Evolutionary conservation across 2,113 vertebrate species (phyloP).

Genomic region (Gymnorhina tibicen): DNA sequence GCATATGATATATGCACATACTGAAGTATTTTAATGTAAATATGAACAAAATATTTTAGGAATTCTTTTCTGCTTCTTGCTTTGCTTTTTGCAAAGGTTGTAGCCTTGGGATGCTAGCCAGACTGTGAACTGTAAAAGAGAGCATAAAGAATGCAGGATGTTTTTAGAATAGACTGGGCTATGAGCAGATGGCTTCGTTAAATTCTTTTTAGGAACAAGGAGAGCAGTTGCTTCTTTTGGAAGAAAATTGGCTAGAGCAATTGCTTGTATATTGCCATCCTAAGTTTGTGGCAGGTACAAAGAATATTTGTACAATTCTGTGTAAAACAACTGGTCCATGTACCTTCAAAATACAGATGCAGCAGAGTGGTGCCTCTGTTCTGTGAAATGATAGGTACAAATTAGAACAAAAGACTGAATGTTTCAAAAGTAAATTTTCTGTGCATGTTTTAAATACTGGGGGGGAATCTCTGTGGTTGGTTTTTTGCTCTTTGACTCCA

Average conservation of each 20-base stretch:
- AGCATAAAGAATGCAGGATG: not conserved
- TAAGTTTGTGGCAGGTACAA: not conserved
- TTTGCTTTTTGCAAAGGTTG: not conserved
- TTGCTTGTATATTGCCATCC: not conserved
- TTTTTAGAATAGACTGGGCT: not conserved
- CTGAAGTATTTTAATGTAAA: not conserved
- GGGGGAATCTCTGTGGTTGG: not conserved
- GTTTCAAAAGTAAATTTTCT: not conserved
- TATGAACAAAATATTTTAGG: not conserved
- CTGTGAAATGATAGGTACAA: not conserved
- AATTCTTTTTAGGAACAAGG: not conserved
- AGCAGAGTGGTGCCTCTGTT: not conserved
- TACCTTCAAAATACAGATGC: not conserved
- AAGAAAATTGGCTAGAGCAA: not conserved
- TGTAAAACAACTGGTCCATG: not conserved
- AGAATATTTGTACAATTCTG: not conserved
- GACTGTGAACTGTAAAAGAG: not conserved
- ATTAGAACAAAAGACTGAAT: not conserved
- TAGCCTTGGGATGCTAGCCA: not conserved
- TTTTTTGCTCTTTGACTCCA: not conserved
- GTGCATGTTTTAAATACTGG: not conserved
- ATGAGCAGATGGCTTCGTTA: slow-evolving; percentile 14
- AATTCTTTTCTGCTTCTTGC: not conserved
- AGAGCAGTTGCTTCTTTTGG: not conserved
- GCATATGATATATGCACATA: not conserved